Evolutionary conservation across 2,888 invertebrate genomes (phyloP), one percentile per base, ranked within the genome.

Genomic region (Ormia ochracea): DNA sequence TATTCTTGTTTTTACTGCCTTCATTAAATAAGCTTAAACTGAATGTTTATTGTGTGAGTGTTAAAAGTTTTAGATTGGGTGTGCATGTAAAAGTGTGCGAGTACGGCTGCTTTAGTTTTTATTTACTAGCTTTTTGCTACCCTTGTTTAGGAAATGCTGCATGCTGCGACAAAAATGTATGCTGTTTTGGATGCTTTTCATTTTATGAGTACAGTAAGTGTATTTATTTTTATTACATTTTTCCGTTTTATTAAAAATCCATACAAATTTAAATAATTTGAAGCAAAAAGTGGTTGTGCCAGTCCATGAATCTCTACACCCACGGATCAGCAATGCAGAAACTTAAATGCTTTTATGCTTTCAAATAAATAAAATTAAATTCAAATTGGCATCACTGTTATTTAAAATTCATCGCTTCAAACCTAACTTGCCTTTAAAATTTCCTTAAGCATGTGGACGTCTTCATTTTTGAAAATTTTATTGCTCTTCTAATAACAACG

Each of bases 81-180:
- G 9, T 56, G 17, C 58, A 10, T 17, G 48, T 38, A 19, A 33
- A 31, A 43, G 52, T 54, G 7, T 69, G 54, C 45, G n/a, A 36
- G 7, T 69, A 63, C 45, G n/a, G 33, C 33, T 17, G 43, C 54
- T 23, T 58, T 48, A 65, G 56, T 56, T 33, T 50, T 56, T 65
- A 52, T 61, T 72, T 52, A 41, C 50, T 50, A 52, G 31, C 6
- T 28, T 31, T 23, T 48, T 50, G 48, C 31, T 65, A 17, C 19
- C 70, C 41, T 31, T 72, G 70, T 73, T 68, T 58, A 36, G 65
- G 66, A 70, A 70, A 80, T 80, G 80, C 80, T 76, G 68, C 80
- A 80, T 80, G 80, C 80, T 80, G 80, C 72, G 80, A 76, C 76
- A 80, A 76, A 65, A 76, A 76, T 76, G 68, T 69, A 50, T 76